phyloP scores from a whole-genome alignment of 2,113 vertebrate genomes.

The western clawed frog (Xenopus tropicalis) region UCB_Xtro_10.0 CM004444.2:86584501-86585000 shows the following conservation, averaged over 20 bases:
- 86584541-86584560: slow-evolving; percentile 32
- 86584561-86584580: not conserved
- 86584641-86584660: not conserved
- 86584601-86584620: not conserved
- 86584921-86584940: too few relatives aligned
- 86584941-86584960: too few relatives aligned
- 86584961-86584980: too few relatives aligned
- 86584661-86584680: not conserved
- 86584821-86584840: slow-evolving; percentile 26
- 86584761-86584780: slow-evolving; percentile 1
- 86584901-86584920: not conserved
- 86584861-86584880: slow-evolving; percentile 22
- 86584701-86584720: too few relatives aligned
- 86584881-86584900: not conserved
- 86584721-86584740: too few relatives aligned
- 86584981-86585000: too few relatives aligned
- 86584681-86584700: too few relatives aligned
- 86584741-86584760: not conserved
- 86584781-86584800: not conserved
- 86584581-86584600: not conserved
- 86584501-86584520: not conserved
- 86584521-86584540: not conserved
- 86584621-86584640: not conserved
- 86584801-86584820: slow-evolving; percentile 3
- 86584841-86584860: slow-evolving; percentile 38